A percentile compares a stretch with the other conserved stretches of the same genome.
phyloP scores from a whole-genome alignment of 2,888 invertebrate genomes.

The Coelopa pilipes region DNA sequence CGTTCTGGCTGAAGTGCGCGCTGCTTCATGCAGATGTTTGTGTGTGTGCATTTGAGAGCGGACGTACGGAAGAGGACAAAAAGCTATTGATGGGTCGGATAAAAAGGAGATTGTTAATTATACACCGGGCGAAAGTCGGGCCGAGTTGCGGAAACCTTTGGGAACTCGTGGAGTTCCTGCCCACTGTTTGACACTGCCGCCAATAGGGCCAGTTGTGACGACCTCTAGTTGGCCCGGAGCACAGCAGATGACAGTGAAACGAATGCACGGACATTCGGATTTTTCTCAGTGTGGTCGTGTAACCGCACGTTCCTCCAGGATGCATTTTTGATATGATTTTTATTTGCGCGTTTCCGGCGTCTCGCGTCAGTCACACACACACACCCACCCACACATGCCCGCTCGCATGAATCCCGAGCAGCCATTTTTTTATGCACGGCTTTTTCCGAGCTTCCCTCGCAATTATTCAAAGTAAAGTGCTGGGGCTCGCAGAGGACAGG shows the following conservation, averaged over 20 bases:
- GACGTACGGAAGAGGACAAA: not conserved
- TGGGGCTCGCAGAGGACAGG: constrained; percentile 10
- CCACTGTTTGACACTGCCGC: too few relatives aligned
- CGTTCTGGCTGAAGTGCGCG: not conserved
- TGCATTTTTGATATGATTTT: constrained; percentile 32
- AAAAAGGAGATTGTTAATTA: constrained; percentile 3
- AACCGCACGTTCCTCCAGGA: constrained; percentile 9
- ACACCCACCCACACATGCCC: constrained; percentile 30
- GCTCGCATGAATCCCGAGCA: constrained; percentile 20
- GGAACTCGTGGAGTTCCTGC: too few relatives aligned
- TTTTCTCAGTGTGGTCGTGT: not conserved
- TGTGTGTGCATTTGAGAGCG: not conserved
- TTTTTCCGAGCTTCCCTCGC: constrained; percentile 31
- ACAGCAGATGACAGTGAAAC: too few relatives aligned
- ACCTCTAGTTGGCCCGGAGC: too few relatives aligned
- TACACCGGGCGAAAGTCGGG: not conserved
- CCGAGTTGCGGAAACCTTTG: too few relatives aligned
- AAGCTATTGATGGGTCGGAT: not conserved
- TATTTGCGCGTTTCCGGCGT: constrained; percentile 30
- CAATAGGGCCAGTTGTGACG: too few relatives aligned
- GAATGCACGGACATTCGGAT: not conserved
- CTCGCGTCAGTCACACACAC: not conserved
- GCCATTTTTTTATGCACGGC: constrained; percentile 30
- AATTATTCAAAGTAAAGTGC: constrained; percentile 45
- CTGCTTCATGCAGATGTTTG: not conserved